Conservation (phyloP, 1,140 invertebrate genomes). For the Acromyrmex charruanus region DNA sequence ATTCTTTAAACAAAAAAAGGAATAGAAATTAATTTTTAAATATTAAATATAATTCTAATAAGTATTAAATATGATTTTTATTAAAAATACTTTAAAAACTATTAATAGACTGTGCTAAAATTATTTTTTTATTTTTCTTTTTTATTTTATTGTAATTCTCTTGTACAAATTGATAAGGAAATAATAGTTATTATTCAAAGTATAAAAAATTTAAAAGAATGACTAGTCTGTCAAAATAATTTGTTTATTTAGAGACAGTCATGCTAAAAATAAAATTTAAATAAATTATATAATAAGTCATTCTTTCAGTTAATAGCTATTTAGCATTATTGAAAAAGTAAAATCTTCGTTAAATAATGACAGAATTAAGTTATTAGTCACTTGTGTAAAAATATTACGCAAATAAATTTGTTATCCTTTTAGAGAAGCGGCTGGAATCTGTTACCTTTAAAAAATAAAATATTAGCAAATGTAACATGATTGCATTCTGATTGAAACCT, state of each 20-base stretch:
- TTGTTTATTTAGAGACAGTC: not conserved
- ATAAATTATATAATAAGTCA: not conserved
- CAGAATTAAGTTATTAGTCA: not conserved
- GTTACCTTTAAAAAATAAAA: not conserved
- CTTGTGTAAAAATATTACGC: not conserved
- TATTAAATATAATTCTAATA: not conserved
- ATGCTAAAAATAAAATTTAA: constrained; percentile 24
- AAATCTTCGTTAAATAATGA: constrained; percentile 19
- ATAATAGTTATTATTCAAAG: not conserved
- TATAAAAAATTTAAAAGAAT: constrained; percentile 8
- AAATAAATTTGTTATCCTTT: not conserved
- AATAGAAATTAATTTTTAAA: not conserved
- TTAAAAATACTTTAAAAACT: not conserved
- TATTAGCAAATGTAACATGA: not conserved
- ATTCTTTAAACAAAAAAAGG: not conserved
- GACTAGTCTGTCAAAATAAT: constrained; percentile 20
- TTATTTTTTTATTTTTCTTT: not conserved
- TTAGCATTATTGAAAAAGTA: not conserved
- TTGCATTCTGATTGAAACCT: constrained; percentile 10
- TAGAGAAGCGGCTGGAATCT: not conserved
- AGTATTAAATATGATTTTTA: not conserved
- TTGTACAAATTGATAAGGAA: not conserved
- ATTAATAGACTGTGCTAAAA: not conserved
- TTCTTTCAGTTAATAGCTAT: not conserved
- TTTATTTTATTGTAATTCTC: not conserved